Conservation (phyloP, 2,797 vertebrate species). For the Sebastes dallii region DNA sequence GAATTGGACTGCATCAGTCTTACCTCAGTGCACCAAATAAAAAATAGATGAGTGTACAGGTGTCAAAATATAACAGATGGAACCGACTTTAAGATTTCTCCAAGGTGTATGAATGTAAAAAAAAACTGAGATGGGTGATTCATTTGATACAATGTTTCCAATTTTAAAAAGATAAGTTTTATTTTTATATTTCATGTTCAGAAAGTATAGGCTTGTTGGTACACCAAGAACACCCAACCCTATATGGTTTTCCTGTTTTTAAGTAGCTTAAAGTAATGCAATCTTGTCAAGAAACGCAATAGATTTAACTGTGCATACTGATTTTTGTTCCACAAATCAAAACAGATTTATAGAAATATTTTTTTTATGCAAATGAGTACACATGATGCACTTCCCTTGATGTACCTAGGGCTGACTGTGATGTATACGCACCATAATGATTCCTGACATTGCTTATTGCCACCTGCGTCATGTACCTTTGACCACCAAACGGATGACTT, state of each 20-base stretch:
- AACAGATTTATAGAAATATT: background rate
- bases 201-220: background rate
- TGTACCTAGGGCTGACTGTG: background rate
- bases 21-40: background rate
- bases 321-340: background rate
- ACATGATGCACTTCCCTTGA: background rate
- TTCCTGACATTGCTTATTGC: background rate
- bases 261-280: background rate
- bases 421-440: background rate
- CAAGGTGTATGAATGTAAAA: background rate
- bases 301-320: background rate
- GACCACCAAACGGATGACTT: constrained; percentile 13
- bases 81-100: background rate
- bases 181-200: background rate
- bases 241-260: background rate
- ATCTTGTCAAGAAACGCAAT: background rate
- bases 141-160: background rate
- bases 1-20: background rate
- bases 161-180: background rate
- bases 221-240: background rate
- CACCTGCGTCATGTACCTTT: constrained; percentile 23
- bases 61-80: background rate
- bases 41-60: background rate
- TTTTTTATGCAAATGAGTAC: background rate
- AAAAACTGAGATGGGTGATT: background rate